phyloP scores from a whole-genome alignment of 2,888 invertebrate genomes.

The Metopia argyrocephala region DNA sequence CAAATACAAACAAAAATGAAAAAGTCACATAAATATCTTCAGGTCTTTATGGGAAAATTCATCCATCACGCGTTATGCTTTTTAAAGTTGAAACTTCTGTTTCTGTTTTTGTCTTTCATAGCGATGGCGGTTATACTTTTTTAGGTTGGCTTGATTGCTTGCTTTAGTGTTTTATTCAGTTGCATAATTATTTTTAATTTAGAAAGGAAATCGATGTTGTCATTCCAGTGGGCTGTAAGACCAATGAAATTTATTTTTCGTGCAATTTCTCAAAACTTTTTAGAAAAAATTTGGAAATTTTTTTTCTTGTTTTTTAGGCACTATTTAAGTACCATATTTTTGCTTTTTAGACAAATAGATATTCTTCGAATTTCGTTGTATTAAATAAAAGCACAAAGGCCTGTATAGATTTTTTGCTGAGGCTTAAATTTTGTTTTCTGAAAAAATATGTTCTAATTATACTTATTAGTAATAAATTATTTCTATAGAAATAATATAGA shows the following conservation, averaged over 20 bases:
- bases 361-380: too few relatives aligned
- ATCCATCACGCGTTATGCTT: conserved; percentile 47
- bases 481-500: too few relatives aligned
- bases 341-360: too few relatives aligned
- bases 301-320: too few relatives aligned
- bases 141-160: neutral
- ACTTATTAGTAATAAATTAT: too few relatives aligned
- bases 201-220: conserved; percentile 10
- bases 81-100: conserved; percentile 23
- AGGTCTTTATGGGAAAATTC: conserved; percentile 20
- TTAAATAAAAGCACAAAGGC: too few relatives aligned
- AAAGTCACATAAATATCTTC: neutral
- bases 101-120: neutral
- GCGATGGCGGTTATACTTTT: neutral
- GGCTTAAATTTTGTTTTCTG: too few relatives aligned
- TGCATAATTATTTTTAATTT: conserved; percentile 5
- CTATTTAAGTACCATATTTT: too few relatives aligned
- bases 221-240: neutral
- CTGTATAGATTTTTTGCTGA: too few relatives aligned
- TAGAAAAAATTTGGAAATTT: neutral
- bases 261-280: neutral
- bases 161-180: conserved; percentile 21
- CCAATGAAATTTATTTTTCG: neutral
- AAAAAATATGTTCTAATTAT: too few relatives aligned
- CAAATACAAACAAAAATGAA: neutral